Evolutionary conservation across 2,888 invertebrate species (phyloP).

Genomic region (Euplexia lucipara): DNA sequence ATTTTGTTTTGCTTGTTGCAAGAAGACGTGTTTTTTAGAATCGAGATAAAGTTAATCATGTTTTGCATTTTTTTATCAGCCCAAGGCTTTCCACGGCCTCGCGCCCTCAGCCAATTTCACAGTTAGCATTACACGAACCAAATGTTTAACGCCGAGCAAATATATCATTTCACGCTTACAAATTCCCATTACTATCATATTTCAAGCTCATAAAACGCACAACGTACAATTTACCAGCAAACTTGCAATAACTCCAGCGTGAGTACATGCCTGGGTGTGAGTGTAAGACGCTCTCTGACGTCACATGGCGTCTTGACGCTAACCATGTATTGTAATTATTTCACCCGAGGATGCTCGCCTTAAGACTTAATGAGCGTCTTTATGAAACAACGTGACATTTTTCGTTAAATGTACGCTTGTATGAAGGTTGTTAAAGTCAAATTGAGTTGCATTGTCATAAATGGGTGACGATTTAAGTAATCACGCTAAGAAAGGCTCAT

Average conservation of each 20-base stretch:
- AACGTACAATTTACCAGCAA: conserved; percentile 40
- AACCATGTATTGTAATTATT: conserved; percentile 62
- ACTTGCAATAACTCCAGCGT: conserved; percentile 44
- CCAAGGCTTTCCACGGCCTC: too few relatives aligned
- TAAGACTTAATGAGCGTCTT: conserved; percentile 58
- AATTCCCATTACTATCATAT: conserved; percentile 35
- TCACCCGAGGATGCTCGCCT: conserved; percentile 37
- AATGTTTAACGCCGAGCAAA: conserved; percentile 12
- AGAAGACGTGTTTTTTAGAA: not conserved
- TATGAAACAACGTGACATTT: conserved; percentile 49
- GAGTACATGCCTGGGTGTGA: conserved; percentile 22
- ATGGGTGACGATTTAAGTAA: conserved; percentile 23
- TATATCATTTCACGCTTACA: conserved; percentile 20
- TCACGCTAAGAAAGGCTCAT: not conserved
- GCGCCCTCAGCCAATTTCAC: not conserved
- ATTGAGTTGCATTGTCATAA: conserved; percentile 27
- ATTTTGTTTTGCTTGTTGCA: conserved; percentile 21
- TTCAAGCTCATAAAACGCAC: conserved; percentile 40
- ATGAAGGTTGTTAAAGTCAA: conserved; percentile 18
- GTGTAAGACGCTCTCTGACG: conserved; percentile 36
- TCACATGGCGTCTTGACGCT: conserved; percentile 27
- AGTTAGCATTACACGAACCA: conserved; percentile 4
- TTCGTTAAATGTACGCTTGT: conserved; percentile 30
- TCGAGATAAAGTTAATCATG: not conserved
- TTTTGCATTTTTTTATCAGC: not conserved